Base-by-base conservation (phyloP, 2,888 invertebrate species). In the Dinocampus coccinellae region DNA sequence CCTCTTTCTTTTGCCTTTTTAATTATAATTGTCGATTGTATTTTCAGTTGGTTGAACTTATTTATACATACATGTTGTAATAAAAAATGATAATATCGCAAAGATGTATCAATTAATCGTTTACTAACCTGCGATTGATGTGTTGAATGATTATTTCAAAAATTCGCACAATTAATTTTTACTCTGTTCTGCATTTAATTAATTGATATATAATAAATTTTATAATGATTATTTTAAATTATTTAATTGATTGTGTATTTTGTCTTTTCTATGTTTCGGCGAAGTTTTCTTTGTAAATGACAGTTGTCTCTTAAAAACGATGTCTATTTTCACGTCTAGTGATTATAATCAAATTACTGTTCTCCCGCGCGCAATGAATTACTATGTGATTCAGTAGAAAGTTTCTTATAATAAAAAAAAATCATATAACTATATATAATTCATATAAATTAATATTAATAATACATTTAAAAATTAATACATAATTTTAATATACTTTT, bases 211-310 rank as follows among this genome's bases (percentile, higher is more conserved):
- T 16, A 16, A 47, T 47, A 47, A 47, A n/a, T 16, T 2, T 47
- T 16, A 20, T 29, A 47, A 47, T 7, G 9, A 47, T 47, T n/a
- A n/a, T n/a, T 47, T 47, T 47, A 7, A 47, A 47, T 47, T 16
- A 47, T 16, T 47, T 47, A 47, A 16, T 47, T 6, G 47, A 16
- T 16, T 7, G 47, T 16, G 16, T 2, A 16, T 47, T 47, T n/a
- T n/a, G 16, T 16, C 16, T 47, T 47, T 39, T n/a, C n/a, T 47
- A 47, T 47, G 16, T 16, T 16, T 47, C 47, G 16, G 16, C 16
- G 16, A 47, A 47, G 47, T 47, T n/a, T 47, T 47, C 47, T 47
- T 47, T 47, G 47, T 47, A 16, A 47, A 47, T 47, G 47, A 47
- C 47, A 47, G 47, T 47, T 47, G 47, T 47, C 47, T 9, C 47